These are phyloP conservation scores for Folsomia manolachei DNA, from an alignment of 2,888 invertebrate genomes.

Conservation along the genomic window DNA sequence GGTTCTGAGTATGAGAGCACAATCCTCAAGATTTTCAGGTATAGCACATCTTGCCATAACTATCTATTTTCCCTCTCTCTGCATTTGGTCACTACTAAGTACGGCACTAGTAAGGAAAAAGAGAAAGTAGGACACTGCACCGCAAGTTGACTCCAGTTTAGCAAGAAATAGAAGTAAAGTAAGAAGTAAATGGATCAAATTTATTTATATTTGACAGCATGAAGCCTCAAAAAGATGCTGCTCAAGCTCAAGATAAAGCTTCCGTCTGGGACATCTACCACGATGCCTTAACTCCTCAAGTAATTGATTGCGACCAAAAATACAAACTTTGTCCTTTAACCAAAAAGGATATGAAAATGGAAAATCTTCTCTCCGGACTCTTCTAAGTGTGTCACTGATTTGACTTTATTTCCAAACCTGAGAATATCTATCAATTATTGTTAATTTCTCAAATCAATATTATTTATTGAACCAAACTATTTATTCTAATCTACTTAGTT, in stretches of 20 bases:
- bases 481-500: background rate
- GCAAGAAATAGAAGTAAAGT: background rate
- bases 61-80: too few relatives aligned
- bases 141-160: too few relatives aligned
- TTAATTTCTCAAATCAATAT: background rate
- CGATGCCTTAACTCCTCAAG: conserved; percentile 41
- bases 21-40: conserved; percentile 43
- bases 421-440: too few relatives aligned
- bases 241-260: conserved; percentile 11
- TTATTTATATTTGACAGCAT: conserved; percentile 22
- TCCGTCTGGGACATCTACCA: conserved; percentile 44
- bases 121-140: too few relatives aligned
- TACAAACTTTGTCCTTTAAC: conserved; percentile 43
- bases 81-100: too few relatives aligned
- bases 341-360: conserved; percentile 32
- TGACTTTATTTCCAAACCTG: too few relatives aligned
- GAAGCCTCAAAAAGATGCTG: conserved; percentile 28
- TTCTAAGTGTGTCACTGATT: conserved; percentile 39
- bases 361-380: conserved; percentile 36
- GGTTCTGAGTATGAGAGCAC: conserved; percentile 35
- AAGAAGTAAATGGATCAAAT: background rate
- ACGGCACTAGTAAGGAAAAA: too few relatives aligned
- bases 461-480: conserved; percentile 10
- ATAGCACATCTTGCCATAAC: too few relatives aligned
- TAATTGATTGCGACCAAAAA: conserved; percentile 41